Percentiles rank a stretch among this genome's conserved stretches.
These are phyloP conservation scores for Aphrocallistes beatrix DNA, from an alignment of 37 sponge, comb jelly and placozoan genomes.

Conservation along the genomic window DNA sequence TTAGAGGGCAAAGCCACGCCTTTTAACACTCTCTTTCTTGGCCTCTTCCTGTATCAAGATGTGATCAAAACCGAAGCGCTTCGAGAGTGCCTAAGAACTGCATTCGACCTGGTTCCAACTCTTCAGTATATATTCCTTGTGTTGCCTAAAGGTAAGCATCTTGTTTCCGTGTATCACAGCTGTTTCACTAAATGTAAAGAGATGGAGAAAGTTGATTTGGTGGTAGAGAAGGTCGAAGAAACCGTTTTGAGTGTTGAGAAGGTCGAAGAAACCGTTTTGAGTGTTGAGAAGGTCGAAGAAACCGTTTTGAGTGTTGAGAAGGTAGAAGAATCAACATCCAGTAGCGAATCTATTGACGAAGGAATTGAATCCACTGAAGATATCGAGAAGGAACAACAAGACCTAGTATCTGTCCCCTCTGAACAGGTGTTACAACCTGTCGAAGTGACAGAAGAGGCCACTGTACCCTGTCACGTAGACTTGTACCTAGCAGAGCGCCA, in stretches of 20 bases:
- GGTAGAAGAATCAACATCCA: neutral
- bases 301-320: neutral
- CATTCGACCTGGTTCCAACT: constrained; percentile 46
- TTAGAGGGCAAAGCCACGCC: constrained; percentile 29
- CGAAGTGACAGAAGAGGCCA: neutral
- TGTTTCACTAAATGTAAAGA: neutral
- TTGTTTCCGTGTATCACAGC: neutral
- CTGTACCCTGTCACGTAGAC: neutral
- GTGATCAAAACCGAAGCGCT: constrained; percentile 39
- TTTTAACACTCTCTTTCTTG: constrained; percentile 71
- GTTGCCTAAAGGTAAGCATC: neutral
- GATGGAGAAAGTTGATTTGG: neutral
- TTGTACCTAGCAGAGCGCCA: constrained; percentile 46
- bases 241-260: neutral
- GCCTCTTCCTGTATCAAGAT: constrained; percentile 70
- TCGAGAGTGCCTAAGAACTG: constrained; percentile 50
- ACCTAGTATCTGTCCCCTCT: neutral
- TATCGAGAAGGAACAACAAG: neutral
- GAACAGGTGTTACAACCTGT: neutral
- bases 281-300: neutral
- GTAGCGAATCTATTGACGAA: neutral
- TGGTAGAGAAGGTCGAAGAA: neutral
- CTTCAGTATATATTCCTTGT: constrained; percentile 53
- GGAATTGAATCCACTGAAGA: neutral
- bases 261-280: neutral